phyloP scores from a whole-genome alignment of 53 echinoderm and acorn worm genomes.

The Paracentrotus lividus region DNA sequence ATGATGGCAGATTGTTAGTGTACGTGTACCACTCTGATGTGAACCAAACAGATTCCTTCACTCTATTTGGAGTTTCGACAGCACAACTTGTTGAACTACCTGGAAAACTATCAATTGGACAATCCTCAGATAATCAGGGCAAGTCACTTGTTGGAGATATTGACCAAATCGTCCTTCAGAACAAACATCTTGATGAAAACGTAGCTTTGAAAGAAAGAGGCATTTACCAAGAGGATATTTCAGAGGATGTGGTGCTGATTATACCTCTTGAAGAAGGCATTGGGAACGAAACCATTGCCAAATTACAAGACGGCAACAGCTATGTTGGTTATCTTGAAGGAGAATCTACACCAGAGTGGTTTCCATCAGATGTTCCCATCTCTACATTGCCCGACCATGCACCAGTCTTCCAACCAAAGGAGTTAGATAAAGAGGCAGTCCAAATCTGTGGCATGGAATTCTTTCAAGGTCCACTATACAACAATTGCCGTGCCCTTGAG shows the following conservation, averaged over 20 bases:
- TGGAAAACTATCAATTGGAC: conserved; percentile 74
- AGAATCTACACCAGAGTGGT: conserved; percentile 74
- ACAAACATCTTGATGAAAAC: conserved; percentile 50
- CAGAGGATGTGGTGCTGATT: conserved; percentile 67
- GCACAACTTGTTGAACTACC: conserved; percentile 50
- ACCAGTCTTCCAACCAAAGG: conserved; percentile 60
- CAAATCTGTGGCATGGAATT: conserved; percentile 69
- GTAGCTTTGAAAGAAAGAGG: conserved; percentile 39
- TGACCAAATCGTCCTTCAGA: conserved; percentile 71
- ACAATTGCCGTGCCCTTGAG: conserved; percentile 68
- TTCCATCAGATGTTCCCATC: conserved; percentile 82
- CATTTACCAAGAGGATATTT: conserved; percentile 59
- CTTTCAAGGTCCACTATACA: conserved; percentile 76
- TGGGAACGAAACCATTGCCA: conserved; percentile 67
- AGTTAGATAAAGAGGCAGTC: conserved; percentile 60
- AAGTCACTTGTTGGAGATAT: conserved; percentile 70
- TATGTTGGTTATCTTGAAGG: conserved; percentile 45
- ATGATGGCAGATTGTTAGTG: conserved; percentile 83
- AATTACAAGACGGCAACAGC: conserved; percentile 5
- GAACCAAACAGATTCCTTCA: conserved; percentile 50
- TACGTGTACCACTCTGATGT: conserved; percentile 67
- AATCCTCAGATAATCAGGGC: conserved; percentile 18
- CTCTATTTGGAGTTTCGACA: conserved; percentile 68
- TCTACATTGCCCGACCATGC: conserved; percentile 66
- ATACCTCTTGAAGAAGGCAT: conserved; percentile 79